phyloP scores from a whole-genome alignment of 2,888 invertebrate genomes.

The Octodonta nipae region DNA sequence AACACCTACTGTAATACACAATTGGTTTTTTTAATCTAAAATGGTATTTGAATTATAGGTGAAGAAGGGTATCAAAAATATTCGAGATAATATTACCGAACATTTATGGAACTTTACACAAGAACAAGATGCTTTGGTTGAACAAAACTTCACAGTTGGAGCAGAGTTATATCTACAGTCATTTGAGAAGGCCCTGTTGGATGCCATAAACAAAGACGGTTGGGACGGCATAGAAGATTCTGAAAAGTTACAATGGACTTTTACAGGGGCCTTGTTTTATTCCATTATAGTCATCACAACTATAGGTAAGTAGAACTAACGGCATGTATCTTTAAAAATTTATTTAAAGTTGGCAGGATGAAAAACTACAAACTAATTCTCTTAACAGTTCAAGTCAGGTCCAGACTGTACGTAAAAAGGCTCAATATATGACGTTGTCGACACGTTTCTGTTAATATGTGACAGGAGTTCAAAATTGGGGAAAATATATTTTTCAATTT shows the following conservation, averaged over 20 bases:
- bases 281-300: constrained; percentile 93
- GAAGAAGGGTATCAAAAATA: constrained; percentile 57
- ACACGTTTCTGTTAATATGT: too few relatives aligned
- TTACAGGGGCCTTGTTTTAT: constrained; percentile 81
- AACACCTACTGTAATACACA: too few relatives aligned
- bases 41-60: too few relatives aligned
- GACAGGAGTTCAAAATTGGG: too few relatives aligned
- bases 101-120: constrained; percentile 64
- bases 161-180: constrained; percentile 45
- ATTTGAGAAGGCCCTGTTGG: constrained; percentile 60
- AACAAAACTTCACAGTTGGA: constrained; percentile 66
- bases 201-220: constrained; percentile 75
- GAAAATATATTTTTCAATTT: too few relatives aligned
- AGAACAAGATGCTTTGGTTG: constrained; percentile 49
- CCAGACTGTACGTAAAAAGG: too few relatives aligned
- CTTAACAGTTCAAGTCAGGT: too few relatives aligned
- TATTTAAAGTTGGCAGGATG: too few relatives aligned
- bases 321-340: too few relatives aligned
- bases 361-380: too few relatives aligned
- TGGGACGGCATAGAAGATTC: constrained; percentile 66
- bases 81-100: constrained; percentile 63
- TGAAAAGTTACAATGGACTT: constrained; percentile 61
- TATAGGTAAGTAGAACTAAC: constrained; percentile 60
- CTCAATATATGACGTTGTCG: too few relatives aligned
- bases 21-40: too few relatives aligned